Conservation (phyloP, 2,888 invertebrate genomes). For the Caenorhabditis auriculariae region DNA sequence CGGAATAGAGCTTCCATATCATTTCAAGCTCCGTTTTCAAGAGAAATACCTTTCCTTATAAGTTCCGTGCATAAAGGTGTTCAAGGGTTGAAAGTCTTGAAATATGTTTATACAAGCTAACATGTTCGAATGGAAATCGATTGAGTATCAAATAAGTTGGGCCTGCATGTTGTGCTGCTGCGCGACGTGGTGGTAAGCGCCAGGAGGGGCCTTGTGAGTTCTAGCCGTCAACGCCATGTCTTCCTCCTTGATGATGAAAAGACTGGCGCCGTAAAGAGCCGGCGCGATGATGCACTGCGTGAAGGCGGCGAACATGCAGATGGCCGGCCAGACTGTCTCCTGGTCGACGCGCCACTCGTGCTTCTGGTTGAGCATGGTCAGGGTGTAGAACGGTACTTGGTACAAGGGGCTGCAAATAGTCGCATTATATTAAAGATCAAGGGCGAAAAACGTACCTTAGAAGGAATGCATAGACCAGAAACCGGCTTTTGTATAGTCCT, state of each 20-base stretch:
- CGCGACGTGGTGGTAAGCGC: slow-evolving; percentile 39
- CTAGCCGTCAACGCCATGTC: slow-evolving; percentile 62
- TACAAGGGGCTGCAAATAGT: slow-evolving; percentile 54
- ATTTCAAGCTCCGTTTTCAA: no score
- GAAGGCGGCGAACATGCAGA: slow-evolving; percentile 53
- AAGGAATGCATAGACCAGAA: slow-evolving; percentile 60
- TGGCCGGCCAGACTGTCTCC: slow-evolving; percentile 43
- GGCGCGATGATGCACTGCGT: slow-evolving; percentile 51
- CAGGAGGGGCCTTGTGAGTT: slow-evolving; percentile 48
- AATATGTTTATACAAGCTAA: no score
- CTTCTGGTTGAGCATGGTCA: slow-evolving; percentile 46
- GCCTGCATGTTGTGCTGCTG: slow-evolving; percentile 43
- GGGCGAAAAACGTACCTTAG: slow-evolving; percentile 38
- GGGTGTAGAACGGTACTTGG: slow-evolving; percentile 57
- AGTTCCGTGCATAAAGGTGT: no score
- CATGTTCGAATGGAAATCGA: no score
- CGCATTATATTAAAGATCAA: neutral
- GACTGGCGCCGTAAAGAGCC: slow-evolving; percentile 55
- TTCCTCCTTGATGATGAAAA: slow-evolving; percentile 63
- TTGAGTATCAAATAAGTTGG: slow-evolving; percentile 40
- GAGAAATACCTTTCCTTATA: no score
- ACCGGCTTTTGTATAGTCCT: slow-evolving; percentile 61
- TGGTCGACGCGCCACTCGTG: slow-evolving; percentile 33
- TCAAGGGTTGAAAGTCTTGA: no score
- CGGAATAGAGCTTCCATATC: no score